Conservation (phyloP, 2,113 vertebrate species). For the Hyperopisus bebe region DNA sequence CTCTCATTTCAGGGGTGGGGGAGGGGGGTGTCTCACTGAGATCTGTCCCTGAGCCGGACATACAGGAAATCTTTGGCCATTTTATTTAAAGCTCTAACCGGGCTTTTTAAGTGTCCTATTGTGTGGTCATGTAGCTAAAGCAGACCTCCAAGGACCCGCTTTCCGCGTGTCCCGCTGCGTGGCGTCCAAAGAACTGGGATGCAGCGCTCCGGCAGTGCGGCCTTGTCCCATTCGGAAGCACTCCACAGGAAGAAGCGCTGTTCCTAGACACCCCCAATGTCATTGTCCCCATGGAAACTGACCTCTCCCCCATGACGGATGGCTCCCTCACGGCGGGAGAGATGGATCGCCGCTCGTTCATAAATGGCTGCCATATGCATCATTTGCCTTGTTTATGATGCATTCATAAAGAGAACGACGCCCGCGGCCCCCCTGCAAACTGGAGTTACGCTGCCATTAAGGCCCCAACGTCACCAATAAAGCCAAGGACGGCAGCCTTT, state of each 20-base stretch:
- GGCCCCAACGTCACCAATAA: constrained; percentile 14
- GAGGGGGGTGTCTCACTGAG: background rate
- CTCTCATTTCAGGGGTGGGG: background rate
- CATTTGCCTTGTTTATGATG: constrained; percentile 20
- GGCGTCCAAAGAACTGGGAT: background rate
- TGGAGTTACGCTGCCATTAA: constrained; percentile 1
- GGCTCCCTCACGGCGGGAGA: background rate
- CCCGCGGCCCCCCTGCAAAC: background rate
- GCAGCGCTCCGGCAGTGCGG: background rate
- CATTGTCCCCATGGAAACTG: constrained; percentile 17
- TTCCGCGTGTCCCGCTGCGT: background rate
- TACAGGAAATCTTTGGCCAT: background rate
- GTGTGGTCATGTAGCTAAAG: background rate
- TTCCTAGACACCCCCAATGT: constrained; percentile 6
- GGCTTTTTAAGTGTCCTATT: background rate
- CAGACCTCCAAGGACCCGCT: background rate
- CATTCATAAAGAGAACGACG: constrained; percentile 13
- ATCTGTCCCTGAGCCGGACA: background rate
- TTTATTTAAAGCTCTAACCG: background rate
- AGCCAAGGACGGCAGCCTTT: too few relatives aligned
- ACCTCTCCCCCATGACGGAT: constrained; percentile 6
- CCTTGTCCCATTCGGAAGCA: background rate
- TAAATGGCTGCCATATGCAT: constrained; percentile 11
- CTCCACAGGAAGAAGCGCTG: background rate
- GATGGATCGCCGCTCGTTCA: constrained; percentile 15